phyloP scores from a whole-genome alignment of 2,113 vertebrate species.

The Ivindomyrus marchei region DNA sequence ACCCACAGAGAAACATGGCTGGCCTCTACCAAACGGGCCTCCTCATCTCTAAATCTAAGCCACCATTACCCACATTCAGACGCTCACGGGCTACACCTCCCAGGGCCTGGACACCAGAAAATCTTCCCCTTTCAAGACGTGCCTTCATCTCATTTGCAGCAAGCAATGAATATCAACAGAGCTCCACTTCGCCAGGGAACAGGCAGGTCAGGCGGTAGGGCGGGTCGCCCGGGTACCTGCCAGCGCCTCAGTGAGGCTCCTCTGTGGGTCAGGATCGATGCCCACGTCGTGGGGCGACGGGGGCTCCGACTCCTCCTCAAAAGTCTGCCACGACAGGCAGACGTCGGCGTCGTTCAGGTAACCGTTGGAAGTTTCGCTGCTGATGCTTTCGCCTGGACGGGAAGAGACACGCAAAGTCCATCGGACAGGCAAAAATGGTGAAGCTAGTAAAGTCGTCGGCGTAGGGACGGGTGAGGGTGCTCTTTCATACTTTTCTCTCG shows the following conservation, averaged over 20 bases:
- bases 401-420: background rate
- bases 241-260: conserved; percentile 74
- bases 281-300: conserved; percentile 64
- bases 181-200: background rate
- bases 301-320: conserved; percentile 76
- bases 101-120: background rate
- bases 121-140: background rate
- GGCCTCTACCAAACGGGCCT: background rate
- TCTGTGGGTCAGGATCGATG: conserved; percentile 61
- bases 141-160: background rate
- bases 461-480: background rate
- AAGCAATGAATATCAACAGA: background rate
- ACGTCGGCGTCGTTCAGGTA: conserved; percentile 71
- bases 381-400: conserved; percentile 76
- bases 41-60: background rate
- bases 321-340: conserved; percentile 66
- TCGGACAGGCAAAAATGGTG: background rate
- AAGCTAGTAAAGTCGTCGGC: background rate
- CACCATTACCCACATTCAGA: background rate
- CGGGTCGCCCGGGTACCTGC: conserved; percentile 62
- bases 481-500: conserved; percentile 77
- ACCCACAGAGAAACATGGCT: background rate
- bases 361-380: conserved; percentile 74
- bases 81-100: background rate
- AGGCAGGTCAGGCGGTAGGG: background rate